Percentiles rank a stretch among this genome's conserved stretches.
These are phyloP conservation scores for Heterocephalus glaber DNA, from an alignment of 2,113 vertebrate species.

Conservation along the genomic window DNA sequence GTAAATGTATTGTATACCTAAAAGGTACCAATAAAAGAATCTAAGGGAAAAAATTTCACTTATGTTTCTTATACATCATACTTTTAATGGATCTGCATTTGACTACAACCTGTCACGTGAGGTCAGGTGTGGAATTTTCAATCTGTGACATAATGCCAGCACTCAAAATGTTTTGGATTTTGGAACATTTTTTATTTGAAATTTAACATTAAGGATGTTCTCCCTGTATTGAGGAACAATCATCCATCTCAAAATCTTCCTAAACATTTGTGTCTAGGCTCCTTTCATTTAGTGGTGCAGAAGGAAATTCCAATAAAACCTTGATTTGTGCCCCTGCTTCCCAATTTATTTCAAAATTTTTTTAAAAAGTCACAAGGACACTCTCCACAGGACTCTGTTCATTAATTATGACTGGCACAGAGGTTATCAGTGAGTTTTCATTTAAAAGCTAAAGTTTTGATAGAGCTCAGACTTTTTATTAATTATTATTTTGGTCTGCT, in stretches of 20 bases:
- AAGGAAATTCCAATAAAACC: not conserved
- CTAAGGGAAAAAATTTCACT: no score
- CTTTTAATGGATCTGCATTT: not conserved
- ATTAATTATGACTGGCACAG: not conserved
- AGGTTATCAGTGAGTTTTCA: not conserved
- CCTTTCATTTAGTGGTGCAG: not conserved
- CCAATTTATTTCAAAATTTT: not conserved
- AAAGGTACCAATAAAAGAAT: no score
- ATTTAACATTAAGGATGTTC: not conserved
- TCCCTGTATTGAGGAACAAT: not conserved
- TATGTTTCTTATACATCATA: not conserved
- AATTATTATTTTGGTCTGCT: not conserved
- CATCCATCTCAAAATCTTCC: not conserved
- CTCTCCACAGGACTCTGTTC: not conserved
- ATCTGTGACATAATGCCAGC: not conserved
- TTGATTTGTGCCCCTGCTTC: not conserved
- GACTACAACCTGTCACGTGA: not conserved
- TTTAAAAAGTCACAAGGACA: not conserved
- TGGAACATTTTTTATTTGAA: not conserved
- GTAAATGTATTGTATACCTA: no score
- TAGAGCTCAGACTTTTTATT: not conserved
- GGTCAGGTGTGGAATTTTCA: not conserved
- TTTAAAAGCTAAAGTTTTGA: not conserved
- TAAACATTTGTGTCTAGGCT: not conserved
- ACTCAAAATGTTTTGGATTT: not conserved